These are phyloP conservation scores for Meles meles DNA, from an alignment of 2,113 vertebrate genomes.

Conservation along the genomic window DNA sequence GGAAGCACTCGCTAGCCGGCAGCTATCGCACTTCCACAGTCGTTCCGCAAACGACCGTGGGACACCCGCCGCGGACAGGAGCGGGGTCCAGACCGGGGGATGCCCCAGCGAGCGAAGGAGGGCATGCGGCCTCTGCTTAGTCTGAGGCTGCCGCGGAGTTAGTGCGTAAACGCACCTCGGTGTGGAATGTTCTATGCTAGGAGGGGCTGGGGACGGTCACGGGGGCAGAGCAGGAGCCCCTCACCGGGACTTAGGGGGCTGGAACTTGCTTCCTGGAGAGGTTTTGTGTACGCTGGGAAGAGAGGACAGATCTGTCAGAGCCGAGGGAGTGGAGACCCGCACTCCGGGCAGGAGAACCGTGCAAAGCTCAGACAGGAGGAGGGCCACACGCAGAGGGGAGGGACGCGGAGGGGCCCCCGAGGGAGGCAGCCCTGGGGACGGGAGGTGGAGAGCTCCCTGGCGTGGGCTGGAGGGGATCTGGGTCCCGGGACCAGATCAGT, in stretches of 20 bases:
- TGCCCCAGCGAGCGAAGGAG: background rate
- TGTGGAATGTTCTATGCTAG: background rate
- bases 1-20: background rate
- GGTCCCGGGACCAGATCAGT: background rate
- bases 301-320: background rate
- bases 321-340: background rate
- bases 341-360: background rate
- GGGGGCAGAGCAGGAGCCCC: background rate
- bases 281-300: background rate
- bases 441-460: background rate
- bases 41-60: background rate
- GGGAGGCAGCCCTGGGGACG: background rate
- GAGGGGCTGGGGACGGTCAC: too few species aligned
- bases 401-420: accelerated
- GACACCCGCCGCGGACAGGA: background rate
- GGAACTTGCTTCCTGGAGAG: background rate
- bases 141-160: background rate
- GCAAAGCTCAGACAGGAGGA: background rate
- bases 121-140: background rate
- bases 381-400: background rate
- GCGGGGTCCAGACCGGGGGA: background rate
- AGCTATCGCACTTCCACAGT: background rate
- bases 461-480: background rate
- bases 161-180: background rate
- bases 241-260: background rate